Conservation (phyloP, 2,113 vertebrate species). For the Anolis carolinensis region DNA sequence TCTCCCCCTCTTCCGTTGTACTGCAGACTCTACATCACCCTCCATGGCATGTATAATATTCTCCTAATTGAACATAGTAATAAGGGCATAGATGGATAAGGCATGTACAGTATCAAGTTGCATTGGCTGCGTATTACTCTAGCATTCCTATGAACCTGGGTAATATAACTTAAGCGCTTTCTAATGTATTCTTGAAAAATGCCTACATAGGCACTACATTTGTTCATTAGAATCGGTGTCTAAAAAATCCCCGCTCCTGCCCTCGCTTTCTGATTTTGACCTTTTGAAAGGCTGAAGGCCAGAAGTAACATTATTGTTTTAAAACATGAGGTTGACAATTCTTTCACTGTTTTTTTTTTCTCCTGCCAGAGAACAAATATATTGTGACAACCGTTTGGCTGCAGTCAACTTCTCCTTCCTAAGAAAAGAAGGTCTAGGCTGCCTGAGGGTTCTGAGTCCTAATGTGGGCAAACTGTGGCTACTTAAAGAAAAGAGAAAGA, state of each 20-base stretch:
- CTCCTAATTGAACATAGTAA: conserved; percentile 33
- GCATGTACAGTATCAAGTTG: conserved; percentile 3
- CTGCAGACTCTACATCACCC: background rate
- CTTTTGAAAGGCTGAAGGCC: conserved; percentile 26
- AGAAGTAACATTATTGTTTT: conserved; percentile 21
- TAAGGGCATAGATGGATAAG: conserved; percentile 29
- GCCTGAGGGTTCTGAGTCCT: background rate
- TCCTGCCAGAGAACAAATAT: background rate
- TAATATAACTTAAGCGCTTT: conserved; percentile 25
- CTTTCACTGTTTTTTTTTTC: background rate
- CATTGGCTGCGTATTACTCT: background rate
- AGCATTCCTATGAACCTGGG: background rate
- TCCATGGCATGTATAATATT: conserved; percentile 18
- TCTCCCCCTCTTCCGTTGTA: background rate
- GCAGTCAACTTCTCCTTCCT: background rate
- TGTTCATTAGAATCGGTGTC: conserved; percentile 9
- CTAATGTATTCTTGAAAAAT: conserved; percentile 29
- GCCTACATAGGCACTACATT: background rate
- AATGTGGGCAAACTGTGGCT: background rate
- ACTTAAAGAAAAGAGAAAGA: background rate
- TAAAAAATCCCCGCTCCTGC: background rate
- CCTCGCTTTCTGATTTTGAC: conserved; percentile 4
- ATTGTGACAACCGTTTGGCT: background rate
- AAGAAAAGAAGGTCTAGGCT: background rate
- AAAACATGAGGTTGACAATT: conserved; percentile 2